phyloP scores from a whole-genome alignment of 2,113 vertebrate species.

The Pithys albifrons region DNA sequence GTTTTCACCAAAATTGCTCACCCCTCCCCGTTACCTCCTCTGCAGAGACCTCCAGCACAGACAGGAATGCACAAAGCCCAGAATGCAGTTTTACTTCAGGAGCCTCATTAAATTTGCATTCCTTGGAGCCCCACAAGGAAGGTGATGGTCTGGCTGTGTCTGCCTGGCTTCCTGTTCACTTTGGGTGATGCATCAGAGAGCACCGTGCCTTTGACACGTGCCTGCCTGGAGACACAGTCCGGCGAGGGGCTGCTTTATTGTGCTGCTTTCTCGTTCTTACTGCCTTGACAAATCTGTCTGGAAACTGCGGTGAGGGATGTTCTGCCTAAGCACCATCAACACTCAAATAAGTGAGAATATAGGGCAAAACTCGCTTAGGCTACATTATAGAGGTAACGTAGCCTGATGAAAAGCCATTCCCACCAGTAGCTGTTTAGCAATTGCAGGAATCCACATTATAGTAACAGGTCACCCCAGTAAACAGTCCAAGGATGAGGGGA shows the following conservation, averaged over 20 bases:
- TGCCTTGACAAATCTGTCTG: not conserved
- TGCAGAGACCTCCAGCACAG: not conserved
- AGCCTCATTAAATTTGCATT: slow-evolving; percentile 45
- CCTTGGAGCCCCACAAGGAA: not conserved
- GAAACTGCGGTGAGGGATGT: not conserved
- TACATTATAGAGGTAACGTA: not conserved
- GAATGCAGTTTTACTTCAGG: not conserved
- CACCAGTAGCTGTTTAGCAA: not conserved
- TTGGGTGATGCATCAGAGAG: not conserved
- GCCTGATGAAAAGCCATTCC: not conserved
- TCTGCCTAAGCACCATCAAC: not conserved
- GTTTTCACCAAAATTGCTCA: not conserved
- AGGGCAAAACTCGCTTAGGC: not conserved
- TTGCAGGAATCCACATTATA: not conserved
- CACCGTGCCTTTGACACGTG: not conserved
- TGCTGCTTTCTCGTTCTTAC: not conserved
- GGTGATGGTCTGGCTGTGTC: slow-evolving; percentile 7
- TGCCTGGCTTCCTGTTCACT: not conserved
- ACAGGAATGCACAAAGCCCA: not conserved
- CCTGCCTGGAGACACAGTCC: not conserved
- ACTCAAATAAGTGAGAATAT: not conserved
- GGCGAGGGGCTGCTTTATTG: not conserved
- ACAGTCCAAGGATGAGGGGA: not conserved
- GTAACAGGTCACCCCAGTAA: not conserved
- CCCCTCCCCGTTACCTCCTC: not conserved